Base-by-base conservation (phyloP, 1,140 invertebrate genomes). In the Bombyx mandarina region DNA sequence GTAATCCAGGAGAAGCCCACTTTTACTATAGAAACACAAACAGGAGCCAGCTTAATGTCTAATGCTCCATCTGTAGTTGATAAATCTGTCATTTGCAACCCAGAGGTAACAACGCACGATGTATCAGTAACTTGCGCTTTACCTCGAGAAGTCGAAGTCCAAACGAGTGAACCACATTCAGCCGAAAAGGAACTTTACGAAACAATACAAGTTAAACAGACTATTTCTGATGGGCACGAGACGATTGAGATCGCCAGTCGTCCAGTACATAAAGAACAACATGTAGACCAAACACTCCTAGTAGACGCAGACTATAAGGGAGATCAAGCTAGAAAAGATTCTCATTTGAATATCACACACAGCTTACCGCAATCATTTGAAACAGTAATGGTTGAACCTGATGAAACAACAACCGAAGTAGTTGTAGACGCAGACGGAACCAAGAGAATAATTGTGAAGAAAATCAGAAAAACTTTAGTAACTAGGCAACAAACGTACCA, bases 341-440 rank as follows among this genome's bases (percentile, higher is more conserved):
- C 91, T 10, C 89, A 92, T 57, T 71, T 93, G 8, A 92, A 91
- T 71, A 93, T 93, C 35, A 89, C 88, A 9, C 92, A 92, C 67
- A 88, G 88, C 51, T 84, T 91, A 35, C 93, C 92, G n/a, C 92
- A 94, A 65, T 90, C 93, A 0, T 94, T 94, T 71, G 94, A 94
- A 75, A 94, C 94, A 1, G 88, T 94, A 2, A 89, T 94, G 62
- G 89, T 93, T 0, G 93, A 95, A 76, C 94, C 94, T 0, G 93
- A 94, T 77, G 92, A 94, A 71, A 92, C 91, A 8, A 93, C 91
- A 2, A 94, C 93, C 8, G 93, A 95, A 82, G 92, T 95, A 2
- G 91, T 95, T 7, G 93, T 94, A 0, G 93, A 94, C 66, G 90
- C 93, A 35, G 93, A 95, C 81, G 94, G 94, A n/a, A 94, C 92